These are phyloP conservation scores for Trichopria drosophilae DNA, from an alignment of 2,888 invertebrate species.

Conservation along the genomic window DNA sequence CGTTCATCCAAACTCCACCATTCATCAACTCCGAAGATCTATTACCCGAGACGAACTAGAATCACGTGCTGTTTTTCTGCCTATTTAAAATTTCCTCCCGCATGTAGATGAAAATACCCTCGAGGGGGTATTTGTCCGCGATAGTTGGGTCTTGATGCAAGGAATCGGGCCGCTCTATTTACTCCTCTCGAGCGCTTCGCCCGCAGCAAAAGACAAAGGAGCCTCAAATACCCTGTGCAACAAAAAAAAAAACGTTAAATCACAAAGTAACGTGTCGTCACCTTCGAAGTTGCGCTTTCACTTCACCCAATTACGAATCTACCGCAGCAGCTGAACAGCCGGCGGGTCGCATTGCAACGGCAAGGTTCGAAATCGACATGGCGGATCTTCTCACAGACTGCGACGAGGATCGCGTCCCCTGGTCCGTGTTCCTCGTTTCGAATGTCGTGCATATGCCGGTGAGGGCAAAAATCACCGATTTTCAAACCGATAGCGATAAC, in stretches of 20 bases:
- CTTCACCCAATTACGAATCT: constrained; percentile 51
- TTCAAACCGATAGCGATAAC: constrained; percentile 51
- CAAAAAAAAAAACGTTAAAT: constrained; percentile 31
- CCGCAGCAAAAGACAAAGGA: constrained; percentile 4
- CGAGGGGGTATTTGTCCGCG: too few relatives aligned
- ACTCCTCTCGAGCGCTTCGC: constrained; percentile 11
- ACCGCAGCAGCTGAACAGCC: constrained; percentile 41
- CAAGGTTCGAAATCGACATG: constrained; percentile 35
- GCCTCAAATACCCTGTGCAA: too few relatives aligned
- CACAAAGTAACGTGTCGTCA: constrained; percentile 27
- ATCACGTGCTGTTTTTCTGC: too few relatives aligned
- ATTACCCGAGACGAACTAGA: too few relatives aligned
- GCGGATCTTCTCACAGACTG: constrained; percentile 37
- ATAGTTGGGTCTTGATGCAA: too few relatives aligned
- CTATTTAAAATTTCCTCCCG: too few relatives aligned
- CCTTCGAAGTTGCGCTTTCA: constrained; percentile 46
- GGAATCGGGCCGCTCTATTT: too few relatives aligned
- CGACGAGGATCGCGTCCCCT: constrained; percentile 31
- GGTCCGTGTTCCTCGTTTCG: constrained; percentile 24
- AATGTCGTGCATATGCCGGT: too few relatives aligned
- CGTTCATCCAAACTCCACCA: too few relatives aligned
- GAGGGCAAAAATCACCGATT: constrained; percentile 48
- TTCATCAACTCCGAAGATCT: too few relatives aligned
- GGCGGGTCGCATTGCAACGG: too few relatives aligned
- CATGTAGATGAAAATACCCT: too few relatives aligned